phyloP scores from a whole-genome alignment of 2,113 vertebrate species.

The Xenopus tropicalis region UCB_Xtro_10.0 CM004443.2:26616501-26617000 shows the following conservation, averaged over 20 bases:
- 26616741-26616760: slow-evolving; percentile 46
- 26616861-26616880: slow-evolving; percentile 79
- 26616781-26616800: slow-evolving; percentile 43
- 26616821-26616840: slow-evolving; percentile 83
- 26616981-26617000: too few relatives aligned
- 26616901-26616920: slow-evolving; percentile 84
- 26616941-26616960: slow-evolving; percentile 57
- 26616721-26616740: slow-evolving; percentile 43
- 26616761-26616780: slow-evolving; percentile 43
- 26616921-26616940: slow-evolving; percentile 73
- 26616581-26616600: too few relatives aligned
- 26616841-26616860: slow-evolving; percentile 95
- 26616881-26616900: slow-evolving; percentile 71
- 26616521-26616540: too few relatives aligned
- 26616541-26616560: too few relatives aligned
- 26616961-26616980: too few relatives aligned
- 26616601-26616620: too few relatives aligned
- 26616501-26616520: too few relatives aligned
- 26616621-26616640: too few relatives aligned
- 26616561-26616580: too few relatives aligned
- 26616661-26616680: not conserved
- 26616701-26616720: slow-evolving; percentile 24
- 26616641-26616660: too few relatives aligned
- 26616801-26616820: slow-evolving; percentile 81
- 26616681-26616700: slow-evolving; percentile 49